Evolutionary conservation across 53 echinoderm and acorn worm species (phyloP).

Genomic region (Patiria pectinifera): DNA sequence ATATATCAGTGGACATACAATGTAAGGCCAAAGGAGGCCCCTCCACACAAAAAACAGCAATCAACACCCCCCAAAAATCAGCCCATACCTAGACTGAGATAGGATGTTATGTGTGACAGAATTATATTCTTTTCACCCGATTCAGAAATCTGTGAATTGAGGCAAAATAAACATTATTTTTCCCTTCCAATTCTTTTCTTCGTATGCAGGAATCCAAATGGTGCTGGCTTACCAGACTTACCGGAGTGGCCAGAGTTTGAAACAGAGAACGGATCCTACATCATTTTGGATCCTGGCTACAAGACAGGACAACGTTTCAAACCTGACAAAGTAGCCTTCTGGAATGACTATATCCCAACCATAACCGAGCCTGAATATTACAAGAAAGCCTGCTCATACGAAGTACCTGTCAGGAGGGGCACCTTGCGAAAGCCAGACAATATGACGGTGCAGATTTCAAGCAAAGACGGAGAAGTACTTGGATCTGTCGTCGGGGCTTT

Average conservation of each 20-base stretch:
- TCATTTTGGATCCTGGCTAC: constrained; percentile 37
- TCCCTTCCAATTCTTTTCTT: too few relatives aligned
- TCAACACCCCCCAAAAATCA: not conserved
- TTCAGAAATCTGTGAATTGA: too few relatives aligned
- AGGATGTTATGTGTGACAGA: not conserved
- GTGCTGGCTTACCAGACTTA: constrained; percentile 2
- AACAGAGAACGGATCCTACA: constrained; percentile 48
- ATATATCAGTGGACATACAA: not conserved
- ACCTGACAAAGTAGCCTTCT: constrained; percentile 50
- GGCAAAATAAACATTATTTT: too few relatives aligned
- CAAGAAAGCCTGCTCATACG: constrained; percentile 17
- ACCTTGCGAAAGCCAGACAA: not conserved
- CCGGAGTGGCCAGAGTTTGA: constrained; percentile 58
- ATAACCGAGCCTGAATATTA: not conserved
- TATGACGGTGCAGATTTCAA: constrained; percentile 2
- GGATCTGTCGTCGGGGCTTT: constrained; percentile 45
- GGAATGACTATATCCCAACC: constrained; percentile 61
- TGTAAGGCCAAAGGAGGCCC: not conserved
- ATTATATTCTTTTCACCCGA: not conserved
- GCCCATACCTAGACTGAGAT: not conserved
- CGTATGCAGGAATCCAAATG: constrained; percentile 69
- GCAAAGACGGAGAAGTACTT: constrained; percentile 10
- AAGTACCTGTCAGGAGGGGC: constrained; percentile 11
- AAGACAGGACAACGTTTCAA: constrained; percentile 36
- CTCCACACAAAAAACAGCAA: not conserved